These are phyloP conservation scores for Apamea anceps DNA, from an alignment of 2,888 invertebrate species.

Conservation along the genomic window DNA sequence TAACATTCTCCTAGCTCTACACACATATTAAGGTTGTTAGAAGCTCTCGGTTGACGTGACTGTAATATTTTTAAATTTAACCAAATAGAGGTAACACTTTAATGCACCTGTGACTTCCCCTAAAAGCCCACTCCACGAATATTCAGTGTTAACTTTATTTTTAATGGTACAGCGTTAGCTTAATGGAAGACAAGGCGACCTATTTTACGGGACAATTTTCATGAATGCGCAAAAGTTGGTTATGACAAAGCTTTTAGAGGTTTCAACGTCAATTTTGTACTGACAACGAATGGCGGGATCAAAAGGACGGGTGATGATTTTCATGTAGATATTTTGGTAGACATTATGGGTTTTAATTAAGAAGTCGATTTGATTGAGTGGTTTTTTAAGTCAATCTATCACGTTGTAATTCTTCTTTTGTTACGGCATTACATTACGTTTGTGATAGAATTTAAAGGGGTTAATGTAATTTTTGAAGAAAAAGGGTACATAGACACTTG, in stretches of 20 bases:
- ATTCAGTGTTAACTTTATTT: slow-evolving; percentile 83
- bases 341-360: slow-evolving; percentile 59
- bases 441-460: not conserved
- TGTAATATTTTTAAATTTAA: slow-evolving; percentile 85
- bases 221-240: slow-evolving; percentile 84
- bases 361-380: slow-evolving; percentile 36
- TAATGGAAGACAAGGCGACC: slow-evolving; percentile 88
- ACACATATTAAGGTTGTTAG: slow-evolving; percentile 63
- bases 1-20: slow-evolving; percentile 44
- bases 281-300: slow-evolving; percentile 61
- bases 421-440: not conserved
- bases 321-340: slow-evolving; percentile 63
- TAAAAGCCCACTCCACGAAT: slow-evolving; percentile 85
- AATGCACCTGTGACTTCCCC: slow-evolving; percentile 87
- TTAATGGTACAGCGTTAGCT: slow-evolving; percentile 86
- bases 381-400: slow-evolving; percentile 17
- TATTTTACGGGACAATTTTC: slow-evolving; percentile 88
- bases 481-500: not conserved
- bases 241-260: slow-evolving; percentile 84
- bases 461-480: not conserved
- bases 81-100: slow-evolving; percentile 80
- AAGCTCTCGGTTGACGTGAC: slow-evolving; percentile 67
- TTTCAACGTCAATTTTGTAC: slow-evolving; percentile 76
- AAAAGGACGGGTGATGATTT: slow-evolving; percentile 62
- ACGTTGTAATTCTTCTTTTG: not conserved